Percentiles rank a stretch among this genome's conserved stretches.
These are phyloP conservation scores for Dynastes grantii DNA, from an alignment of 2,888 invertebrate genomes.

Conservation along the genomic window DNA sequence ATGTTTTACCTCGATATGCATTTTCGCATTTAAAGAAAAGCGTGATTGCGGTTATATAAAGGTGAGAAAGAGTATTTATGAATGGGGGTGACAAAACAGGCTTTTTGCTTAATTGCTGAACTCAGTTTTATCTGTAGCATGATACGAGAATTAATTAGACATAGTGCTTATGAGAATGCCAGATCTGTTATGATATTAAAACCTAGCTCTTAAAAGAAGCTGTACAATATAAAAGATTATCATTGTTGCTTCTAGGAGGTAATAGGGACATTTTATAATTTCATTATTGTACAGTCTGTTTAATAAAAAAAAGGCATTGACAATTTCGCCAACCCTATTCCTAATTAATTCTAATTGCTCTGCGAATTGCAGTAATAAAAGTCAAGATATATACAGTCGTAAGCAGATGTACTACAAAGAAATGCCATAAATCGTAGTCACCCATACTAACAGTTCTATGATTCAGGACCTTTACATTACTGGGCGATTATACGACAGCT, in stretches of 20 bases:
- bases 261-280: too few relatives aligned
- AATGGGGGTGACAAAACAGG: constrained; percentile 44
- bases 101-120: constrained; percentile 48
- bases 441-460: too few relatives aligned
- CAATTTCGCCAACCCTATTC: too few relatives aligned
- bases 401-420: too few relatives aligned
- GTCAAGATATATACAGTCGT: too few relatives aligned
- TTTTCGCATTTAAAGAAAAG: neutral
- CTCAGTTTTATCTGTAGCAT: constrained; percentile 35
- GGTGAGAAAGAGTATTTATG: constrained; percentile 26
- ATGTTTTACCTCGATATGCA: neutral
- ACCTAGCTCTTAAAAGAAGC: neutral
- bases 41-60: neutral
- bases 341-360: too few relatives aligned
- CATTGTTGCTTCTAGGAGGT: neutral
- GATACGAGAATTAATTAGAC: constrained; percentile 42
- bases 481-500: too few relatives aligned
- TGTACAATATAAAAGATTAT: neutral
- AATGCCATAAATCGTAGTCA: too few relatives aligned
- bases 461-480: too few relatives aligned
- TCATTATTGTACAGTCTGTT: too few relatives aligned
- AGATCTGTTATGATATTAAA: constrained; percentile 43
- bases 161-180: constrained; percentile 40
- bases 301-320: too few relatives aligned
- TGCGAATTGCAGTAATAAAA: too few relatives aligned